These are phyloP conservation scores for Oenanthe oenanthe DNA, from an alignment of 2,113 vertebrate genomes.

Conservation along the genomic window DNA sequence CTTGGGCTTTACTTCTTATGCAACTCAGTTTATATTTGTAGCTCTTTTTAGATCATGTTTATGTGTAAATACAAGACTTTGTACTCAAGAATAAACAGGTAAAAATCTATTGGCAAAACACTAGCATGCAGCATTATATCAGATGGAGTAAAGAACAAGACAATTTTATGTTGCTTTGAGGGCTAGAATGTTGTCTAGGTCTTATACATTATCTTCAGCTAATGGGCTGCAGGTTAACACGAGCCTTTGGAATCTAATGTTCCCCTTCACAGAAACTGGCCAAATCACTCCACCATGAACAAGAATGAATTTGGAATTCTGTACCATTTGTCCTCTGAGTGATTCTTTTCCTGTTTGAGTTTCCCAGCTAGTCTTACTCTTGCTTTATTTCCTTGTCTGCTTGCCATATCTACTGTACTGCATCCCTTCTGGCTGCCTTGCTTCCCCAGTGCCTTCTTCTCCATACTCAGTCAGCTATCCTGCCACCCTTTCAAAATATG, in stretches of 20 bases:
- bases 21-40: not conserved
- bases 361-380: not conserved
- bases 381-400: not conserved
- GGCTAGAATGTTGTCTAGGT: not conserved
- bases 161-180: not conserved
- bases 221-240: not conserved
- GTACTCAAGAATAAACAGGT: not conserved
- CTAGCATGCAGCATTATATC: not conserved
- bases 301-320: not conserved
- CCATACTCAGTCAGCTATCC: not conserved
- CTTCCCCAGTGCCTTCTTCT: not conserved
- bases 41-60: not conserved
- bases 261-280: not conserved
- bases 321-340: not conserved
- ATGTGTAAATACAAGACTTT: not conserved
- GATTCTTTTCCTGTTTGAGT: not conserved
- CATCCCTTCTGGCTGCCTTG: not conserved
- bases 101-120: not conserved
- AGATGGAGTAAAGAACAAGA: not conserved
- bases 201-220: not conserved
- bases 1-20: not conserved
- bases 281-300: not conserved
- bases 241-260: not conserved
- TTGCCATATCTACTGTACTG: not conserved
- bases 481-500: rapidly evolving